Conservation (phyloP, 2,888 invertebrate species). For the Amphiduros pacificus region DNA sequence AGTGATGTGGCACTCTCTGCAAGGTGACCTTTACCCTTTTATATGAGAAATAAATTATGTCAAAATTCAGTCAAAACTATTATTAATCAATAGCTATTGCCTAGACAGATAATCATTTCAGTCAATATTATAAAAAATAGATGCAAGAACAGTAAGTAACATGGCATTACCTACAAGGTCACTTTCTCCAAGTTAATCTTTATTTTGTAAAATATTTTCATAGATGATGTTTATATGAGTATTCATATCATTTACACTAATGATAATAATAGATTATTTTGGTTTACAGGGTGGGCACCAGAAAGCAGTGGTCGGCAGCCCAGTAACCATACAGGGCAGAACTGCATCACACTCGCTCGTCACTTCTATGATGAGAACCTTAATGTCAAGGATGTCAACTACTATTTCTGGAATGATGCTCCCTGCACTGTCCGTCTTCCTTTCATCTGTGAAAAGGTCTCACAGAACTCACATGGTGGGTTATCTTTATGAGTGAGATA, state of each 20-base stretch:
- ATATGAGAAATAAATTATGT: not conserved
- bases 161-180: conserved; percentile 16
- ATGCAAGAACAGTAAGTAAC: conserved; percentile 33
- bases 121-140: conserved; percentile 14
- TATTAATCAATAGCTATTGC: not conserved
- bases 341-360: conserved; percentile 22
- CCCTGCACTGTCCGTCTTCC: conserved; percentile 60
- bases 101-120: conserved; percentile 27
- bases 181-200: conserved; percentile 25
- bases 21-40: no score
- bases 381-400: conserved; percentile 30
- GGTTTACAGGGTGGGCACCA: conserved; percentile 38
- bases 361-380: conserved; percentile 10
- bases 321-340: conserved; percentile 30
- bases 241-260: no score
- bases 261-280: no score
- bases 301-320: conserved; percentile 34
- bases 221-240: not conserved
- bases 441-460: conserved; percentile 64
- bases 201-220: no score
- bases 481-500: no score
- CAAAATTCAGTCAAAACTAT: not conserved
- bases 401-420: conserved; percentile 56
- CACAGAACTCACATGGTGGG: conserved; percentile 36
- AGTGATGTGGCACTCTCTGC: no score